phyloP scores from a whole-genome alignment of 2,888 invertebrate genomes.

The Trissonchulus latispiculum region DNA sequence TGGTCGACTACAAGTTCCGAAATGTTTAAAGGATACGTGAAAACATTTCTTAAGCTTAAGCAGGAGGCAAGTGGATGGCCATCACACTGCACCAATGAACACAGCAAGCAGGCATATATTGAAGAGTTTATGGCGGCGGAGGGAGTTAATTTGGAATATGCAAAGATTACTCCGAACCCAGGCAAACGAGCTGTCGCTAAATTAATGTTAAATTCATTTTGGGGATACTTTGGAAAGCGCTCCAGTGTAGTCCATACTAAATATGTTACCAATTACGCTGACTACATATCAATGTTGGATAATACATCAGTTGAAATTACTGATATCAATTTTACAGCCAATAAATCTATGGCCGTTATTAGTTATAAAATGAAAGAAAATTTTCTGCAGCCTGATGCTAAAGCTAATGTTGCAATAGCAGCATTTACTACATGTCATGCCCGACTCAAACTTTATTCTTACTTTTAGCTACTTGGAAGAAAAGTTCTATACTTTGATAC shows the following conservation, averaged over 20 bases:
- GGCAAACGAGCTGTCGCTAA: neutral
- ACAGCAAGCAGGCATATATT: neutral
- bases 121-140: neutral
- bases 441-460: no score
- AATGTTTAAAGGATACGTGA: no score
- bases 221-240: neutral
- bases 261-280: neutral
- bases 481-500: no score
- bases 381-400: neutral
- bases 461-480: no score
- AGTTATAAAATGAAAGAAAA: neutral
- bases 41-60: no score
- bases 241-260: neutral
- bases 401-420: no score
- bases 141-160: neutral
- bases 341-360: neutral
- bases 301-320: neutral
- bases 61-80: neutral
- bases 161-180: neutral
- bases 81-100: neutral
- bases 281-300: neutral
- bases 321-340: no score
- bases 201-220: no score
- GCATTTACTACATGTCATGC: conserved; percentile 43
- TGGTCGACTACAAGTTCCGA: no score